Conservation (phyloP, 1,140 invertebrate species). For the Drosophila parabipectinata region DNA sequence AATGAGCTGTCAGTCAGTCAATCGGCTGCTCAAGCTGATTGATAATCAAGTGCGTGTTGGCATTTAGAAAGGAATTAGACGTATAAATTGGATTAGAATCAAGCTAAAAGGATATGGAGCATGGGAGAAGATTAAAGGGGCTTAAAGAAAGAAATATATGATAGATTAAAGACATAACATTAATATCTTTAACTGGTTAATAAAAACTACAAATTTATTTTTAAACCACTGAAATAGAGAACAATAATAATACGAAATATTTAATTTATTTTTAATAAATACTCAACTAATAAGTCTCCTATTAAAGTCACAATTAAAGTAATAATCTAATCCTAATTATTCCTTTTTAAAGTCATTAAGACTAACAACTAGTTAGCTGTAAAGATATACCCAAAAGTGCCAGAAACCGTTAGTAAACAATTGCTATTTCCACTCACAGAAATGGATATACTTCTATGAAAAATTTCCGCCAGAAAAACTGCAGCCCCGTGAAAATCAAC, state of each 20-base stretch:
- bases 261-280: not conserved
- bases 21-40: constrained; percentile 59
- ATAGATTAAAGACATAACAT: not conserved
- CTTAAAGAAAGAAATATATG: no score
- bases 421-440: constrained; percentile 34
- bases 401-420: constrained; percentile 24
- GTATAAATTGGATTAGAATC: constrained; percentile 11
- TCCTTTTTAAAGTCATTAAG: not conserved
- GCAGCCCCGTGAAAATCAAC: constrained; percentile 14
- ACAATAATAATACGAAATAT: no score
- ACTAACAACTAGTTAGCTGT: constrained; percentile 11
- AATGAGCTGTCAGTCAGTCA: constrained; percentile 69
- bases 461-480: constrained; percentile 12
- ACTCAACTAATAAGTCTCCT: not conserved
- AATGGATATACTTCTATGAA: constrained; percentile 13
- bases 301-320: not conserved
- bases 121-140: not conserved
- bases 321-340: not conserved
- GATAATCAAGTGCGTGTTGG: constrained; percentile 64
- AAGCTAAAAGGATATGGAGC: constrained; percentile 1
- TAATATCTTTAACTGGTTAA: no score
- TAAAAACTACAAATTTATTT: no score
- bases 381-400: not conserved
- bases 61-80: constrained; percentile 69
- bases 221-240: no score